Evolutionary conservation across 2,888 invertebrate genomes (phyloP), one percentile per base, ranked within the genome.

Genomic region (Melanostoma scalare): DNA sequence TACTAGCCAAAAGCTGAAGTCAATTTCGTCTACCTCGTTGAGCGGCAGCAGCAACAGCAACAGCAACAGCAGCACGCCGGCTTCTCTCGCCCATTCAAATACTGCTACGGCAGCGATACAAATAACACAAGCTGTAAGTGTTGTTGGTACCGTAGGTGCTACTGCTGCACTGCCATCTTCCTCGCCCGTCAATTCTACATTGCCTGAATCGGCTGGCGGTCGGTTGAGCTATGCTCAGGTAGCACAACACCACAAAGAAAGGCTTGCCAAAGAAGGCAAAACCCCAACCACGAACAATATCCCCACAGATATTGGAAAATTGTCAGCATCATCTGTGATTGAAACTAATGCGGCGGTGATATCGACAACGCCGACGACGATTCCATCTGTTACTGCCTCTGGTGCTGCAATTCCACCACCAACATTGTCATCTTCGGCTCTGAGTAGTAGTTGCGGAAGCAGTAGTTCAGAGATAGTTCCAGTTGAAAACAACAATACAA

Each of bases 191-290:
- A 48, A 38, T 40, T 38, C n/a, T 50, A 53, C 58, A 52, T 44
- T 63, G 40, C 61, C 76, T 9, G 65, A 80, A 31, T 60, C 85
- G n/a, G 85, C 82, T 67, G 85, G 86, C 8, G 86, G 89, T 40
- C 89, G 90, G 61, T 92, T 94, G 89, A 94, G 94, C 89, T 94
- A 94, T 89, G 94, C 94, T 81, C 94, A 94, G 90, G 94, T 94
- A 79, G 94, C 94, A 46, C 94, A 94, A 88, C 93, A 94, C 89
- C 93, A 93, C 87, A 93, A 93, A 87, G 93, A 93, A 85, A 90
- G 90, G 71, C 73, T 87, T 9, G 89, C 86, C 48, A 81, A 75
- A 74, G 78, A 74, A 35, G 79, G 78, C 10, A 74, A 79, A 44
- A 58, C 74, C 30, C 44, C 42, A 67, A 36, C 79, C 30, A 9